A percentile compares a stretch with the other conserved stretches of the same genome.
Conservation (phyloP, 2,888 invertebrate species). For the Eupithecia vulgata region DNA sequence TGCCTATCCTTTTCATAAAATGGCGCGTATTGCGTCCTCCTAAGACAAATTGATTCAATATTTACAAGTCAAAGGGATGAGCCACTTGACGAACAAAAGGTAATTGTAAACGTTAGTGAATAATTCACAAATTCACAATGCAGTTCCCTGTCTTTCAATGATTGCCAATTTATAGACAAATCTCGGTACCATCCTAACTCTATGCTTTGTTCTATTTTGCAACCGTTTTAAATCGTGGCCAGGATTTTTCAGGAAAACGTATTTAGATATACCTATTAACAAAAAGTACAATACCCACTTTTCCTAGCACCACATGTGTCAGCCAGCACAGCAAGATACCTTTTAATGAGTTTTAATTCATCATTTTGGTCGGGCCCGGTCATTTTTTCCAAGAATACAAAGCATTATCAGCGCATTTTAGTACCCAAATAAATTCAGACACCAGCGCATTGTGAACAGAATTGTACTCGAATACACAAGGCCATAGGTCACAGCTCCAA, state of each 20-base stretch:
- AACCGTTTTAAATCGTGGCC: neutral
- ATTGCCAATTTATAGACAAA: conserved; percentile 2
- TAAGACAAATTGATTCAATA: conserved; percentile 14
- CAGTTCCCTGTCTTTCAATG: conserved; percentile 9
- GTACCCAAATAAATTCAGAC: conserved; percentile 18
- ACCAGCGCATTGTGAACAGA: conserved; percentile 22
- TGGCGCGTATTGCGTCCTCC: too few species aligned
- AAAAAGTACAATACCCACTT: neutral
- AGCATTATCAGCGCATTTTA: conserved; percentile 17
- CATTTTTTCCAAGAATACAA: neutral
- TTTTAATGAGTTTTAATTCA: neutral
- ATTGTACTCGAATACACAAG: conserved; percentile 15
- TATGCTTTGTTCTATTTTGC: neutral
- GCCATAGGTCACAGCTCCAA: conserved; percentile 18
- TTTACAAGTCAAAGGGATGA: conserved; percentile 18
- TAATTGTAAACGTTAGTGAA: conserved; percentile 19
- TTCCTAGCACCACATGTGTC: neutral
- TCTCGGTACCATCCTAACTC: neutral
- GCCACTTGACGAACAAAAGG: conserved; percentile 10
- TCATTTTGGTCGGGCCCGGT: neutral
- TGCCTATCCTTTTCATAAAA: too few species aligned
- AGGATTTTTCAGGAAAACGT: neutral
- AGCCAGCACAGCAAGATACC: too few species aligned
- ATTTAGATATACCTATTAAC: neutral
- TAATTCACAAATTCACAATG: conserved; percentile 15